phyloP scores from a whole-genome alignment of 2,113 vertebrate species.

The Apus apus region DNA sequence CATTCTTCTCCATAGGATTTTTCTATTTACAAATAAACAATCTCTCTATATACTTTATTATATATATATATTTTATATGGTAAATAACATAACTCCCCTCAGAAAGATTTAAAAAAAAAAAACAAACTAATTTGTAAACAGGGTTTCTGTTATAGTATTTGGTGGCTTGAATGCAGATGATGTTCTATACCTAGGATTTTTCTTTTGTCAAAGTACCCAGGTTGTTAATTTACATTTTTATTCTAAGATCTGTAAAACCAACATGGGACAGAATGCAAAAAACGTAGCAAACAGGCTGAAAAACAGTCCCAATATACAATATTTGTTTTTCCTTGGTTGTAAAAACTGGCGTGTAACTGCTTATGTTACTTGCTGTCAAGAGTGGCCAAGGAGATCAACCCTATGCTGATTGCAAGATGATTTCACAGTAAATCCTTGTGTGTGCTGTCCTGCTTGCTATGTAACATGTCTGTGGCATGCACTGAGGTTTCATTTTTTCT shows the following conservation, averaged over 20 bases:
- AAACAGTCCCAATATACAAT: constrained; percentile 75
- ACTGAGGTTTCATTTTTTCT: constrained; percentile 59
- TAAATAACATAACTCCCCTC: constrained; percentile 72
- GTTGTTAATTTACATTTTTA: constrained; percentile 62
- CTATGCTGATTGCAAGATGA: constrained; percentile 61
- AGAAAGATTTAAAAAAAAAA: constrained; percentile 77
- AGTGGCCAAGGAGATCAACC: constrained; percentile 53
- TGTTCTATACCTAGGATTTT: constrained; percentile 61
- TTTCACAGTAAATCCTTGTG: constrained; percentile 64
- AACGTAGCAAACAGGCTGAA: constrained; percentile 80
- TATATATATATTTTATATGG: constrained; percentile 76
- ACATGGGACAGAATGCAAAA: constrained; percentile 77
- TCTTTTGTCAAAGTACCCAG: constrained; percentile 51
- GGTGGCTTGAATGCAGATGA: constrained; percentile 53
- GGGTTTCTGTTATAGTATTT: constrained; percentile 61
- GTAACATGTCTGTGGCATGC: constrained; percentile 73
- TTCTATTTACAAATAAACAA: constrained; percentile 85
- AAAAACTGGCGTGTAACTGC: constrained; percentile 70
- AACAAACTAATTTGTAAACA: constrained; percentile 80
- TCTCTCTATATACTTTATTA: constrained; percentile 75
- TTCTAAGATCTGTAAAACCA: constrained; percentile 76
- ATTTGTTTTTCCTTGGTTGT: constrained; percentile 65
- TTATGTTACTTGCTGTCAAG: constrained; percentile 66
- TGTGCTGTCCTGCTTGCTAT: constrained; percentile 43
- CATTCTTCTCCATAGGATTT: constrained; percentile 72